Percentiles rank a stretch among this genome's conserved stretches.
Evolutionary conservation across 2,888 invertebrate genomes (phyloP).

Genomic region (Neria commutata): DNA sequence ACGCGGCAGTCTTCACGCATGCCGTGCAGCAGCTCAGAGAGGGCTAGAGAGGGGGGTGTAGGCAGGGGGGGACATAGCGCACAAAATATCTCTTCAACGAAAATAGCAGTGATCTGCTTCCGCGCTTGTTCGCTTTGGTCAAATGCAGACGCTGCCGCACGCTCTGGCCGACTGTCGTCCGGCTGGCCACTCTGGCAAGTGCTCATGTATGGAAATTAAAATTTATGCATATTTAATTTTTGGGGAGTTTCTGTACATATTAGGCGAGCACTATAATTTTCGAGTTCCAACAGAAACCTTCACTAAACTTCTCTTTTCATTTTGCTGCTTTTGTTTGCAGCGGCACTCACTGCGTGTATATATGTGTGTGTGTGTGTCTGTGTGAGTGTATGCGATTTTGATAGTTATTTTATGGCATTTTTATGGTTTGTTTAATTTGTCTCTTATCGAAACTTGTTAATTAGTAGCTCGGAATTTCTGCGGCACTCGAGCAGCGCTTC

Average conservation of each 20-base stretch:
- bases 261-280: conserved; percentile 37
- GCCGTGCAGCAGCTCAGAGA: no score
- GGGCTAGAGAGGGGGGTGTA: no score
- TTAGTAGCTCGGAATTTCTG: background rate
- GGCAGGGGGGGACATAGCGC: background rate
- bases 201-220: conserved; percentile 25
- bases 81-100: no score
- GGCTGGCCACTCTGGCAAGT: background rate
- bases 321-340: conserved; percentile 22
- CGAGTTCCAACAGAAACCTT: no score
- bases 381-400: no score
- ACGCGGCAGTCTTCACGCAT: background rate
- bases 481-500: no score
- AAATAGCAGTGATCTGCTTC: conserved; percentile 15
- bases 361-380: no score
- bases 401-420: no score
- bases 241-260: conserved; percentile 49
- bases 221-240: conserved; percentile 54
- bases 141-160: background rate
- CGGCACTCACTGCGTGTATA: background rate
- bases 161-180: no score
- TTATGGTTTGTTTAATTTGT: conserved; percentile 5
- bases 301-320: no score
- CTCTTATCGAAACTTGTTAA: background rate
- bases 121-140: conserved; percentile 1